Conservation (phyloP, 2,797 vertebrate genomes). For the Halcyon badia region DNA sequence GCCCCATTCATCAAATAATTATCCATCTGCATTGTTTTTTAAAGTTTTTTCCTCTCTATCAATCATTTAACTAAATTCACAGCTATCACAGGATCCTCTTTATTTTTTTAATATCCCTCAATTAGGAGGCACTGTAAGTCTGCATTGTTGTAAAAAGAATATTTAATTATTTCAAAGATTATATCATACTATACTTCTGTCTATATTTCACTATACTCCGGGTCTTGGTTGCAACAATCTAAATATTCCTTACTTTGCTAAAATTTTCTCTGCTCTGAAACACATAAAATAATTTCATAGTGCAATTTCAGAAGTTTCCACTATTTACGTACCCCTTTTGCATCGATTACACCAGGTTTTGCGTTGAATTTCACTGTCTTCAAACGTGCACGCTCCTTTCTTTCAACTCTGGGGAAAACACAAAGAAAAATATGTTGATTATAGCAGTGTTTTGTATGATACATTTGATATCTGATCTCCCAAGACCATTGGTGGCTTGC, state of each 20-base stretch:
- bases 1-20: background rate
- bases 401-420: slow-evolving; percentile 88
- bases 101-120: background rate
- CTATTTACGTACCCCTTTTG: slow-evolving; percentile 91
- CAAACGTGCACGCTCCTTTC: slow-evolving; percentile 94
- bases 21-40: background rate
- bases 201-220: background rate
- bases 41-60: background rate
- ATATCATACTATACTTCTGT: background rate
- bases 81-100: background rate
- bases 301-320: background rate
- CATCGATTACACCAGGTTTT: slow-evolving; percentile 92
- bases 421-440: background rate
- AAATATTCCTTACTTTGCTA: background rate
- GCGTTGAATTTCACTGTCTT: slow-evolving; percentile 99
- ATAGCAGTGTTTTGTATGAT: accelerated
- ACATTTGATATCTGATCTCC: background rate
- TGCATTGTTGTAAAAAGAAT: background rate
- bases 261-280: background rate
- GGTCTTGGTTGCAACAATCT: background rate
- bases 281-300: background rate
- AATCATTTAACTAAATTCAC: background rate
- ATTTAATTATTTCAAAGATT: slow-evolving; percentile 17
- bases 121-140: background rate
- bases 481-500: background rate